Evolutionary conservation across 2,888 invertebrate species (phyloP).

Genomic region (Drosophila pseudotalamancana): DNA sequence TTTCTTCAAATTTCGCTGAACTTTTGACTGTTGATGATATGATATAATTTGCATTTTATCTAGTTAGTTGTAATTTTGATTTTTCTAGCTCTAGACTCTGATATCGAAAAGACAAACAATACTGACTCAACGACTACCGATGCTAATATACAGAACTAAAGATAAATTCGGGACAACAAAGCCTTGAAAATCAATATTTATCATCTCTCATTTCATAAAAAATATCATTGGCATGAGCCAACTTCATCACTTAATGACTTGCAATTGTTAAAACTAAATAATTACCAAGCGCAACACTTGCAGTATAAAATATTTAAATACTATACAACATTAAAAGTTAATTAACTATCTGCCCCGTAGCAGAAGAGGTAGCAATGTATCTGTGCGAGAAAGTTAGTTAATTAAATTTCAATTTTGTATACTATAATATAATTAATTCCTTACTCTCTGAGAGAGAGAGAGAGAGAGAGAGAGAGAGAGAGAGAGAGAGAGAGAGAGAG

Average conservation of each 20-base stretch:
- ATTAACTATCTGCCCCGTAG: conserved; percentile 44
- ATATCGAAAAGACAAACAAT: too few species aligned
- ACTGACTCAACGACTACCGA: too few species aligned
- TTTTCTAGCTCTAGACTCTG: too few species aligned
- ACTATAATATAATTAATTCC: conserved; percentile 4
- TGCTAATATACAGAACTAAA: too few species aligned
- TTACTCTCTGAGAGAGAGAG: background rate
- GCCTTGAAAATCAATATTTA: background rate
- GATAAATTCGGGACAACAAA: too few species aligned
- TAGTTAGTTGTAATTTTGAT: too few species aligned
- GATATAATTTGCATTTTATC: too few species aligned
- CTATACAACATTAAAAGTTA: conserved; percentile 54
- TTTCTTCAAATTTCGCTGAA: too few species aligned
- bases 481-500: background rate
- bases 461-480: background rate
- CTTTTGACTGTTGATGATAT: too few species aligned
- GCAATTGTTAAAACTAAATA: conserved; percentile 29
- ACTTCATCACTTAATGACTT: conserved; percentile 1
- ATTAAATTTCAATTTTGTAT: conserved; percentile 7
- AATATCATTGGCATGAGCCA: too few species aligned
- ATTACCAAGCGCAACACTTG: conserved; percentile 21
- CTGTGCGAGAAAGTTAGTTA: conserved; percentile 1
- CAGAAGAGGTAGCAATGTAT: background rate
- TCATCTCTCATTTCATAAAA: too few species aligned
- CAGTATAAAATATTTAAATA: conserved; percentile 48